Percentiles rank a stretch among this genome's conserved stretches.
These are phyloP conservation scores for Colossoma macropomum DNA, from an alignment of 2,113 vertebrate species.

Conservation along the genomic window DNA sequence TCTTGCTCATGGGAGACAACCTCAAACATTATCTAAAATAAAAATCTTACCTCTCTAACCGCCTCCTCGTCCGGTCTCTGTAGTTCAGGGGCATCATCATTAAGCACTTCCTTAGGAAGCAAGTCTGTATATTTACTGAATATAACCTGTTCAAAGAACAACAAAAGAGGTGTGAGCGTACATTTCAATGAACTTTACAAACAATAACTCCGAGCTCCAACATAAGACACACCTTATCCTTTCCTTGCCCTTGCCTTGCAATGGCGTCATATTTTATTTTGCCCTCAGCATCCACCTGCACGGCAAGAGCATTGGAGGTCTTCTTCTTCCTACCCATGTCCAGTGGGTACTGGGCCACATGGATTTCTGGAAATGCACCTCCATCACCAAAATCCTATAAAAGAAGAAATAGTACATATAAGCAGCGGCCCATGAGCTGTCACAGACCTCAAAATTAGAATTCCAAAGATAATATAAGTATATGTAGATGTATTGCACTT, in stretches of 20 bases:
- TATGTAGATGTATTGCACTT: background rate
- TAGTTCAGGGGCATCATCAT: constrained; percentile 88
- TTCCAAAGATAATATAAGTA: background rate
- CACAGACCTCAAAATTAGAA: background rate
- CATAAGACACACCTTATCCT: constrained; percentile 87
- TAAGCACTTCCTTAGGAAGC: constrained; percentile 94
- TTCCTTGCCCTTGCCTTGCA: constrained; percentile 92
- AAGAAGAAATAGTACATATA: constrained; percentile 16
- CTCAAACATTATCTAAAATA: no score
- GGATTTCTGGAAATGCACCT: constrained; percentile 96
- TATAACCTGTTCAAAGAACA: constrained; percentile 83
- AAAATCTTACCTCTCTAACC: constrained; percentile 85
- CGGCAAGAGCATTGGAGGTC: constrained; percentile 92
- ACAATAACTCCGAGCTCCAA: background rate
- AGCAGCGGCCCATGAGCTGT: background rate
- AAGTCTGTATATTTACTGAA: constrained; percentile 98
- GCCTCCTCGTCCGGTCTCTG: constrained; percentile 93
- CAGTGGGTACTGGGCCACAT: constrained; percentile 95
- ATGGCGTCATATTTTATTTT: constrained; percentile 98
- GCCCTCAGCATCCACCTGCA: constrained; percentile 96
- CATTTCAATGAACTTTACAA: background rate
- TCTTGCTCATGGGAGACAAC: no score
- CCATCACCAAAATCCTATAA: constrained; percentile 97
- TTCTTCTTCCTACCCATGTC: constrained; percentile 98
- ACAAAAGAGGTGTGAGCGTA: background rate